Evolutionary conservation across 2,797 vertebrate genomes (phyloP).

Genomic region (Sebastiscus albofasciatus): DNA sequence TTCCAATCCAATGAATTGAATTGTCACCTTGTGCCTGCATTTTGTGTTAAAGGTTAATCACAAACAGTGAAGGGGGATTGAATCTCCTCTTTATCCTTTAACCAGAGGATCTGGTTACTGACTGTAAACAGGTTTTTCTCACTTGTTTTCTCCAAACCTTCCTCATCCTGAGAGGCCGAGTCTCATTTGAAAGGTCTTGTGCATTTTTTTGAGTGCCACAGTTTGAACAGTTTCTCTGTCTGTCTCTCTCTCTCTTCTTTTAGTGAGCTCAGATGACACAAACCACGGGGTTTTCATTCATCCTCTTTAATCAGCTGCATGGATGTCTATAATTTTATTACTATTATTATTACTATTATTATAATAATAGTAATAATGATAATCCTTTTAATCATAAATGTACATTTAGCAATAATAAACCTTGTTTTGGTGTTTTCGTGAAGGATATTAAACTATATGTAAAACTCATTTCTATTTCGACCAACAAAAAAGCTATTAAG

Average conservation of each 20-base stretch:
- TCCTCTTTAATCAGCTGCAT: background rate
- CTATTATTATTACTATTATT: too few relatives aligned
- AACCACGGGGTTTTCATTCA: constrained; percentile 32
- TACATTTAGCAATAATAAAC: too few relatives aligned
- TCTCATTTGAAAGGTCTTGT: background rate
- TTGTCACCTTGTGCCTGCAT: too few relatives aligned
- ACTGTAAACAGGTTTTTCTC: background rate
- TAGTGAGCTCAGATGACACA: constrained; percentile 31
- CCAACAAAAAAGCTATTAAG: too few relatives aligned
- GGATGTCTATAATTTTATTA: too few relatives aligned
- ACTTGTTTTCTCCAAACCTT: background rate
- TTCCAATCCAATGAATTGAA: too few relatives aligned
- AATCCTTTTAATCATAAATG: too few relatives aligned
- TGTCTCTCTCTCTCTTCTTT: background rate
- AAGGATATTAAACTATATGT: too few relatives aligned
- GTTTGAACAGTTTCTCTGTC: background rate
- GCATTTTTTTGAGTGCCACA: too few relatives aligned
- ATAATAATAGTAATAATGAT: too few relatives aligned
- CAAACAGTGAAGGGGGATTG: background rate
- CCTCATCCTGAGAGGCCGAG: background rate
- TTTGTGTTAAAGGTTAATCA: background rate
- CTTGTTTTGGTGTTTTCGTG: too few relatives aligned
- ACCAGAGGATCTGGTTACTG: background rate
- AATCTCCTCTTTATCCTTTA: background rate
- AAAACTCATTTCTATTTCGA: too few relatives aligned